These are phyloP conservation scores for Girardia tigrina DNA, from an alignment of 2,888 invertebrate species.

Conservation along the genomic window DNA sequence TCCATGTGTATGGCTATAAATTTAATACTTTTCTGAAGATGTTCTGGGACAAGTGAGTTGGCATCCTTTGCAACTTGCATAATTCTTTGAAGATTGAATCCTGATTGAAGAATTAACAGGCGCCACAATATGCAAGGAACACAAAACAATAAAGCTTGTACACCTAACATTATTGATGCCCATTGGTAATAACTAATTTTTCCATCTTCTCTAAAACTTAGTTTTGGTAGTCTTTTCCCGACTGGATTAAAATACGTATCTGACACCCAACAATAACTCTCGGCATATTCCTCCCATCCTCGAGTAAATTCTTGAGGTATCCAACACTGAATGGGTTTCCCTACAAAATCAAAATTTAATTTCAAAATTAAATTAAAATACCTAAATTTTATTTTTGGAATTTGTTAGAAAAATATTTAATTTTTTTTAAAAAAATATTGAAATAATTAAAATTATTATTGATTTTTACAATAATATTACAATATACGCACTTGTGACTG, in stretches of 20 bases:
- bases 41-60: slow-evolving; percentile 31
- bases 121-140: slow-evolving; percentile 43
- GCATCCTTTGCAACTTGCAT: slow-evolving; percentile 44
- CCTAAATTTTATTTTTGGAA: no score
- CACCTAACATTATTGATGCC: slow-evolving; percentile 49
- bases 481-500: no score
- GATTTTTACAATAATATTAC: no score
- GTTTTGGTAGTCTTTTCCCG: slow-evolving; percentile 44
- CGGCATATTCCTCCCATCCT: slow-evolving; percentile 47
- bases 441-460: no score
- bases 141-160: slow-evolving; percentile 43
- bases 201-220: slow-evolving; percentile 38
- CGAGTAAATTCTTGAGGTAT: slow-evolving; percentile 52
- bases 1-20: background rate
- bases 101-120: slow-evolving; percentile 51
- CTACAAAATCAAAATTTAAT: no score
- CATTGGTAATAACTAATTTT: slow-evolving; percentile 46
- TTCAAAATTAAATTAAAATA: no score
- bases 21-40: background rate
- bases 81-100: slow-evolving; percentile 50
- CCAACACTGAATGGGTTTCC: slow-evolving; percentile 41
- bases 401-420: no score
- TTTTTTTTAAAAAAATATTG: no score
- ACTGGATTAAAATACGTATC: slow-evolving; percentile 51
- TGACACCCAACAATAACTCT: background rate